Percentiles rank a stretch among this genome's conserved stretches.
These are phyloP conservation scores for Decapterus maruadsi DNA, from an alignment of 2,797 vertebrate genomes.

Conservation along the genomic window DNA sequence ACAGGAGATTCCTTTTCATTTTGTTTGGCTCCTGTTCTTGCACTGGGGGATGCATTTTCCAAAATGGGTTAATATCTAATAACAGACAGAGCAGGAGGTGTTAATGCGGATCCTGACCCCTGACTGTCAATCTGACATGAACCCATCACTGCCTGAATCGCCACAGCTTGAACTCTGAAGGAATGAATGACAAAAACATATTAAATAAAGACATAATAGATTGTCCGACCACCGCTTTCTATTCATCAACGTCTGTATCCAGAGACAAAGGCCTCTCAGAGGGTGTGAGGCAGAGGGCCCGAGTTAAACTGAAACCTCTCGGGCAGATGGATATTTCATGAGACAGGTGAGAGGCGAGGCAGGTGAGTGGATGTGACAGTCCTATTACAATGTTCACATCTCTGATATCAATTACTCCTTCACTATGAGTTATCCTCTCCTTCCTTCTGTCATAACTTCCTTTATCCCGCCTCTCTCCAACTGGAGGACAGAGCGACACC, in stretches of 20 bases:
- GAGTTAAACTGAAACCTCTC: constrained; percentile 41
- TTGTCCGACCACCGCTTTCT: constrained; percentile 19
- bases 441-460: constrained; percentile 45
- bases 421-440: constrained; percentile 84
- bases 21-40: constrained; percentile 27
- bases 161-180: constrained; percentile 33
- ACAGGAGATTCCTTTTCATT: constrained; percentile 62
- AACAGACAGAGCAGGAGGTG: constrained; percentile 67
- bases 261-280: constrained; percentile 52
- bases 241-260: constrained; percentile 3
- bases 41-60: constrained; percentile 27
- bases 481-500: constrained; percentile 74
- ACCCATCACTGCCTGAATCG: constrained; percentile 50
- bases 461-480: constrained; percentile 42
- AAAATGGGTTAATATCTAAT: constrained; percentile 74
- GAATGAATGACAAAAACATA: constrained; percentile 52
- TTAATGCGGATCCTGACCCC: constrained; percentile 72
- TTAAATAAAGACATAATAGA: constrained; percentile 48
- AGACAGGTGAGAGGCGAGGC: constrained; percentile 65
- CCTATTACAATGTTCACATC: constrained; percentile 85
- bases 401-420: constrained; percentile 89
- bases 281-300: constrained; percentile 56
- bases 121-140: constrained; percentile 51
- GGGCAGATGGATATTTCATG: constrained; percentile 82
- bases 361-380: constrained; percentile 82